These are phyloP conservation scores for Rhynchotus rufescens DNA, from an alignment of 2,797 vertebrate species.

Conservation along the genomic window DNA sequence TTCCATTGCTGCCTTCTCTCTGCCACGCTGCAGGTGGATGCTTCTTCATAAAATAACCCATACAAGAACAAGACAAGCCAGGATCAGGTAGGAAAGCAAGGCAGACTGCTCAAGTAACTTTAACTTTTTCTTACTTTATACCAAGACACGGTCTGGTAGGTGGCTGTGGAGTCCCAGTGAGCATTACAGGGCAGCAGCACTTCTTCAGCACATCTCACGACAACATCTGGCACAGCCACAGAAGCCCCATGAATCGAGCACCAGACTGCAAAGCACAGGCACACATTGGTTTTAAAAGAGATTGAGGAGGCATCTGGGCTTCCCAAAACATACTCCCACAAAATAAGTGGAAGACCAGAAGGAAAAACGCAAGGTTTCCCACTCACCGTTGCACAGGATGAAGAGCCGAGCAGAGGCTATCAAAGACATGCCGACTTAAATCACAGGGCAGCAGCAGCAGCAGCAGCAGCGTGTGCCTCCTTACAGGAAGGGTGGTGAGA, in stretches of 20 bases:
- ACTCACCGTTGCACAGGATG: slow-evolving; percentile 74
- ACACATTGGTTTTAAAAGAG: not conserved
- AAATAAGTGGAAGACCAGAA: not conserved
- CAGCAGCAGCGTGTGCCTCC: not conserved
- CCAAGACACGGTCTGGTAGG: slow-evolving; percentile 60
- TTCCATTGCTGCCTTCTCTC: not conserved
- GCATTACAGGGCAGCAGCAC: slow-evolving; percentile 72
- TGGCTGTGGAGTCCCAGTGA: slow-evolving; percentile 38
- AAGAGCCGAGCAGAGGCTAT: slow-evolving; percentile 28
- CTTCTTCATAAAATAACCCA: not conserved
- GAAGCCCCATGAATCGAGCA: slow-evolving; percentile 29
- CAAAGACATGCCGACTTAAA: slow-evolving; percentile 23
- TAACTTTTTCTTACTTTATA: slow-evolving; percentile 70
- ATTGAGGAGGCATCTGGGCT: not conserved
- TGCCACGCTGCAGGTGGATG: not conserved
- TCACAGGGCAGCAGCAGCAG: not conserved
- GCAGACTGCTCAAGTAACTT: not conserved
- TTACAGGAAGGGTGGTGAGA: not conserved
- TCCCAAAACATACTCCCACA: not conserved
- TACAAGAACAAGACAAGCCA: not conserved
- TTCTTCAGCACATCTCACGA: slow-evolving; percentile 72
- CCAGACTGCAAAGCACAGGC: slow-evolving; percentile 73
- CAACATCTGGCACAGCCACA: slow-evolving; percentile 35
- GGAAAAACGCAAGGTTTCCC: not conserved
- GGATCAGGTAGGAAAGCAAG: not conserved